A percentile compares a stretch with the other conserved stretches of the same genome.
phyloP scores from a whole-genome alignment of 2,113 vertebrate genomes.

The Ibidorhyncha struthersii region DNA sequence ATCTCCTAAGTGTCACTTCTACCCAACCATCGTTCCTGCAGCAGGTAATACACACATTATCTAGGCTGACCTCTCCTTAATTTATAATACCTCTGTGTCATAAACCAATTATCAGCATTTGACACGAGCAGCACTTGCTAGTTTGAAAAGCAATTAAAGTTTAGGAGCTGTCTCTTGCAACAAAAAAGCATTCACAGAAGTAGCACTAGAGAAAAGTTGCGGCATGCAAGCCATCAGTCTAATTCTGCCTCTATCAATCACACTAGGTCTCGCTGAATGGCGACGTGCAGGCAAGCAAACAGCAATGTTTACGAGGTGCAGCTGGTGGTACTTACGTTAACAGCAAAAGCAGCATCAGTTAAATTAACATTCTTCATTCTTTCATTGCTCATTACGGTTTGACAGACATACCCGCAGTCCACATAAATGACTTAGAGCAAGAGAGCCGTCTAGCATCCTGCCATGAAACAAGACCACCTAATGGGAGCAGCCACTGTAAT shows the following conservation, averaged over 20 bases:
- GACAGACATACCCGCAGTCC: constrained; percentile 71
- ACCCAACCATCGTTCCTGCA: not conserved
- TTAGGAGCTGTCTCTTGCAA: constrained; percentile 68
- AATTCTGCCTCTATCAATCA: constrained; percentile 73
- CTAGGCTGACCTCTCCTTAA: constrained; percentile 62
- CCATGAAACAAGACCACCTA: constrained; percentile 70
- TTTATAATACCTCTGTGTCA: constrained; percentile 63
- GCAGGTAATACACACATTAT: constrained; percentile 46
- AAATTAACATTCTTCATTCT: constrained; percentile 78
- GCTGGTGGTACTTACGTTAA: constrained; percentile 74
- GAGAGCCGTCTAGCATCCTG: constrained; percentile 61
- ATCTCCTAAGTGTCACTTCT: constrained; percentile 35
- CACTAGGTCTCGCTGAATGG: constrained; percentile 17
- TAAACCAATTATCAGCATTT: constrained; percentile 73
- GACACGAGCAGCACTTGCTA: constrained; percentile 62
- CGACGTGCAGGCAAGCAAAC: constrained; percentile 20
- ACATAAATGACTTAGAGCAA: constrained; percentile 68
- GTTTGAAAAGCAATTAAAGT: constrained; percentile 75
- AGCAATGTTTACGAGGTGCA: constrained; percentile 72
- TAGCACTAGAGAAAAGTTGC: constrained; percentile 19
- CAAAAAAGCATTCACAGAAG: constrained; percentile 54
- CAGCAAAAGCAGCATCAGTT: constrained; percentile 70
- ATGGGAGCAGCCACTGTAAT: constrained; percentile 69
- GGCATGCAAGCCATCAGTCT: constrained; percentile 46
- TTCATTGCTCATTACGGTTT: constrained; percentile 70